Conservation (phyloP, 2,797 vertebrate genomes). For the Thripadectes ignobilis region DNA sequence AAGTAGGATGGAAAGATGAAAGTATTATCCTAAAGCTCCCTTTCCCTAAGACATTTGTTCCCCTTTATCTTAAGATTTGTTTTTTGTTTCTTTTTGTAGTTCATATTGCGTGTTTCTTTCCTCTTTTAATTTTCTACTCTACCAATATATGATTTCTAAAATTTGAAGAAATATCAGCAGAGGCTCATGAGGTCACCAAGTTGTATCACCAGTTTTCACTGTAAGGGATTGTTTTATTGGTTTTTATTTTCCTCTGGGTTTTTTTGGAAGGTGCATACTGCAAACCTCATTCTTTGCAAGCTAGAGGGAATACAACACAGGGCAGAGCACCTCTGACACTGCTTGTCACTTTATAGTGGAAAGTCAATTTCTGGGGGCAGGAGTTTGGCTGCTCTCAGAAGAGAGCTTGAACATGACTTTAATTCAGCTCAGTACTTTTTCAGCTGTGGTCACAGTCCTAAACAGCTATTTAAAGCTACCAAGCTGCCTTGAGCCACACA, state of each 20-base stretch:
- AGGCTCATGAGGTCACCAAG: neutral
- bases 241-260: neutral
- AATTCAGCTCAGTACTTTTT: conserved; percentile 13
- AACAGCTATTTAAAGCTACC: neutral
- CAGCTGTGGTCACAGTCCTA: neutral
- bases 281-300: neutral
- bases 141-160: neutral
- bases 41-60: neutral
- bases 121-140: neutral
- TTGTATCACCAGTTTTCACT: neutral
- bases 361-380: neutral
- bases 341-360: neutral
- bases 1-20: neutral
- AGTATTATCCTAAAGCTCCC: neutral
- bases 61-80: neutral
- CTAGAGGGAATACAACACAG: neutral
- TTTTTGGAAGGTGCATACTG: neutral
- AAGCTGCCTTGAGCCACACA: neutral
- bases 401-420: neutral
- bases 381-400: neutral
- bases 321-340: neutral
- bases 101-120: neutral
- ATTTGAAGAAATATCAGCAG: neutral
- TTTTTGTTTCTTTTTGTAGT: neutral
- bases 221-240: neutral